Evolutionary conservation across 2,888 invertebrate genomes (phyloP).

Genomic region (Ophion ellenae): DNA sequence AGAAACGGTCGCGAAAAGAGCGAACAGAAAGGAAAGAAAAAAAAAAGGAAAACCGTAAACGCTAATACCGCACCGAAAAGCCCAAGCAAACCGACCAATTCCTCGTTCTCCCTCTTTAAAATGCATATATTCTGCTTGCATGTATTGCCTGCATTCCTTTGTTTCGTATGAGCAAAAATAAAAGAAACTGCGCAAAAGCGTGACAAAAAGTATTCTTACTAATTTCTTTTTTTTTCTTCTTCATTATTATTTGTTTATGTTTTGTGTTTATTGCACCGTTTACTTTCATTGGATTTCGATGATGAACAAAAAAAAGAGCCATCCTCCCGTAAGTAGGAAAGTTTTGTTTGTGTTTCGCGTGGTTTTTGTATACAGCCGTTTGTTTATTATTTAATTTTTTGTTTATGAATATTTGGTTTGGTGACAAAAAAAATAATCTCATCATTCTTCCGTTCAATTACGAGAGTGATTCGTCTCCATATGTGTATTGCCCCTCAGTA

Average conservation of each 20-base stretch:
- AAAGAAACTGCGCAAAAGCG: slow-evolving; percentile 46
- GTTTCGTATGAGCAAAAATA: slow-evolving; percentile 77
- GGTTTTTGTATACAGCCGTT: neutral
- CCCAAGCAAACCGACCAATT: slow-evolving; percentile 53
- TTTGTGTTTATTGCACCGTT: slow-evolving; percentile 85
- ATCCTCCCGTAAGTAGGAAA: slow-evolving; percentile 90
- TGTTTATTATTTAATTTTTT: slow-evolving; percentile 35
- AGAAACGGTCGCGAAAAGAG: slow-evolving; percentile 19
- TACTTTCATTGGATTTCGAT: slow-evolving; percentile 87
- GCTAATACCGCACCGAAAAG: slow-evolving; percentile 56
- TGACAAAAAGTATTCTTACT: slow-evolving; percentile 72
- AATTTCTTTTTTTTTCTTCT: slow-evolving; percentile 90
- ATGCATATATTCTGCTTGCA: slow-evolving; percentile 83
- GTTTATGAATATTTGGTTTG: neutral
- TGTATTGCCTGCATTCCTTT: slow-evolving; percentile 83
- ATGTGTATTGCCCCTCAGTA: neutral
- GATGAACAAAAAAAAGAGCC: slow-evolving; percentile 85
- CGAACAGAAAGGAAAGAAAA: slow-evolving; percentile 20
- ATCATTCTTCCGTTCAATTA: slow-evolving; percentile 48
- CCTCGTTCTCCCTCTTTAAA: slow-evolving; percentile 76
- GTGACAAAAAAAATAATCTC: slow-evolving; percentile 5
- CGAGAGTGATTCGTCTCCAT: slow-evolving; percentile 51
- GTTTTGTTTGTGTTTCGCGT: slow-evolving; percentile 67
- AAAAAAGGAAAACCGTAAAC: slow-evolving; percentile 56
- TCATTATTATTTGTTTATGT: slow-evolving; percentile 85